phyloP scores from a whole-genome alignment of 2,888 invertebrate genomes.

The Torymus texanus region DNA sequence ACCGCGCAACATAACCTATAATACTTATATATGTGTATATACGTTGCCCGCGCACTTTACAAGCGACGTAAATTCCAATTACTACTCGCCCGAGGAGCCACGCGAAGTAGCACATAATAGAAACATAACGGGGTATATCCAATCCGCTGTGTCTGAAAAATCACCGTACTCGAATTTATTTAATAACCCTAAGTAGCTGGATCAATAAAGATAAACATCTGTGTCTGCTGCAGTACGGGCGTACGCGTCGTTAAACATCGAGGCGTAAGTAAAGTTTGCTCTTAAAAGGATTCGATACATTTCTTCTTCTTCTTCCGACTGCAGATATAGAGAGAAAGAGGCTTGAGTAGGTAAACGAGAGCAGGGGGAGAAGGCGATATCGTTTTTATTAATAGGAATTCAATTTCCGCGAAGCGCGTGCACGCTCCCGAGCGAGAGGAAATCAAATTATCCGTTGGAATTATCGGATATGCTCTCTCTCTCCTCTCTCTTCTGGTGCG shows the following conservation, averaged over 20 bases:
- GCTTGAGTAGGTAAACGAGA: constrained; percentile 40
- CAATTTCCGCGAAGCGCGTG: constrained; percentile 66
- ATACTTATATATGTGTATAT: no score
- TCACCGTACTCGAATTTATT: no score
- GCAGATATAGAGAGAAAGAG: background rate
- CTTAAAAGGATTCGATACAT: constrained; percentile 44
- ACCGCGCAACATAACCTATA: no score
- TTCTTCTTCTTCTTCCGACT: background rate
- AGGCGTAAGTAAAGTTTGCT: constrained; percentile 37
- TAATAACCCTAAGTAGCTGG: no score
- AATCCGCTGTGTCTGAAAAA: no score
- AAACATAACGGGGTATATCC: no score
- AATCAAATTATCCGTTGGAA: constrained; percentile 70
- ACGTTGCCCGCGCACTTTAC: no score
- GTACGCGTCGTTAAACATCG: constrained; percentile 24
- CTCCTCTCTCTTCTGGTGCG: constrained; percentile 42
- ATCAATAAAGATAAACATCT: background rate
- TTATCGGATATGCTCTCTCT: constrained; percentile 64
- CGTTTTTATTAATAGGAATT: constrained; percentile 71
- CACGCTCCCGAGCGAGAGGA: constrained; percentile 62
- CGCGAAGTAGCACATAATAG: no score
- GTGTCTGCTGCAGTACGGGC: background rate
- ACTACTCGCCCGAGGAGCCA: no score
- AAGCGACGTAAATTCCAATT: no score
- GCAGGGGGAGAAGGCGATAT: constrained; percentile 58